These are phyloP conservation scores for Sylvicola fuscatus DNA, from an alignment of 2,888 invertebrate species.

Conservation along the genomic window DNA sequence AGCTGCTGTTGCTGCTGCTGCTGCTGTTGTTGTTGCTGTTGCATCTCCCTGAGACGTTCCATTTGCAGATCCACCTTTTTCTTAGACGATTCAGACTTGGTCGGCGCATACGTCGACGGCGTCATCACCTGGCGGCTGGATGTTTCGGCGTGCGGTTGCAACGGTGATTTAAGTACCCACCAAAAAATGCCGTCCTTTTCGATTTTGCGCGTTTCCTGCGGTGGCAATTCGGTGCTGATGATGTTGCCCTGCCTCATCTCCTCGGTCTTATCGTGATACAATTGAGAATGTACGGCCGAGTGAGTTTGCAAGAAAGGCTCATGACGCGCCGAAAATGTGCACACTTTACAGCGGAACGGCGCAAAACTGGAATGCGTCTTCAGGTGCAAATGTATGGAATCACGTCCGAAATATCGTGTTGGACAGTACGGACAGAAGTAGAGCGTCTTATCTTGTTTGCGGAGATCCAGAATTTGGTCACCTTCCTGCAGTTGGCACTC, in stretches of 20 bases:
- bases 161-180: neutral
- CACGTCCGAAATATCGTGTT: slow-evolving; percentile 56
- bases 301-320: slow-evolving; percentile 48
- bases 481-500: slow-evolving; percentile 20
- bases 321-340: slow-evolving; percentile 55
- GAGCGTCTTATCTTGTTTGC: slow-evolving; percentile 23
- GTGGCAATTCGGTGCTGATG: slow-evolving; percentile 38
- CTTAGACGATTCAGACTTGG: too few relatives aligned
- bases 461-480: slow-evolving; percentile 15
- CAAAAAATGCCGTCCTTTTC: neutral
- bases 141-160: neutral
- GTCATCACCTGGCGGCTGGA: neutral
- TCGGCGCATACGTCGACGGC: too few relatives aligned
- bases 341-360: slow-evolving; percentile 49
- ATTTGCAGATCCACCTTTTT: slow-evolving; percentile 3
- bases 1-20: slow-evolving; percentile 6
- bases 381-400: slow-evolving; percentile 51
- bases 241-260: slow-evolving; percentile 42
- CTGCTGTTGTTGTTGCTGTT: slow-evolving; percentile 8
- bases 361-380: slow-evolving; percentile 43
- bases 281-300: slow-evolving; percentile 48
- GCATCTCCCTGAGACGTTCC: neutral
- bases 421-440: slow-evolving; percentile 69
- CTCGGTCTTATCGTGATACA: slow-evolving; percentile 58
- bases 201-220: slow-evolving; percentile 24